Percentiles rank a stretch among this genome's conserved stretches.
phyloP scores from a whole-genome alignment of 2,113 vertebrate genomes.

The Poeciliopsis retropinna region DNA sequence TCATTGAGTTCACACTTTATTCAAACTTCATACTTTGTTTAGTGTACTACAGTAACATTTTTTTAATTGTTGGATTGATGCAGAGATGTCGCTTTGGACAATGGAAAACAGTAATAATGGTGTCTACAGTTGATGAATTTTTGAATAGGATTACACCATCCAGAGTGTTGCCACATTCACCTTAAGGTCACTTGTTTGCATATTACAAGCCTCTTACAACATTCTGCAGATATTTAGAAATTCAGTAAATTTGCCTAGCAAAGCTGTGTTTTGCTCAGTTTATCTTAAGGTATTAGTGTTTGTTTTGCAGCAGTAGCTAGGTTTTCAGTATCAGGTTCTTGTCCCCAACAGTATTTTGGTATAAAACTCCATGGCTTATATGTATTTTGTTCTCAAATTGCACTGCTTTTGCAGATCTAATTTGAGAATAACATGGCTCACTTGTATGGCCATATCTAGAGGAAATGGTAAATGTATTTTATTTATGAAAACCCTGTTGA shows the following conservation, averaged over 20 bases:
- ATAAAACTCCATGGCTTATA: not conserved
- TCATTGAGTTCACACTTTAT: too few species aligned
- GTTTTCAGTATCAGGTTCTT: not conserved
- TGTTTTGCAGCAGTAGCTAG: not conserved
- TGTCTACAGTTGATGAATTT: conserved; percentile 68
- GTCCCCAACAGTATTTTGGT: not conserved
- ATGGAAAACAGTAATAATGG: conserved; percentile 74
- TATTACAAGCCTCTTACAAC: conserved; percentile 35
- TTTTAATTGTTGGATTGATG: too few species aligned
- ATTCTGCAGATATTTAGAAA: too few species aligned
- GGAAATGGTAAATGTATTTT: not conserved
- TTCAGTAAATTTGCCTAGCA: not conserved
- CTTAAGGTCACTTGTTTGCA: conserved; percentile 73
- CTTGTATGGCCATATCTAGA: not conserved
- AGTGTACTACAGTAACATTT: too few species aligned
- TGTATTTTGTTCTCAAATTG: not conserved
- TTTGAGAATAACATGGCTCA: not conserved
- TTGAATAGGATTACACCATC: conserved; percentile 56
- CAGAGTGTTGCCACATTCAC: conserved; percentile 59
- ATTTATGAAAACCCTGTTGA: not conserved
- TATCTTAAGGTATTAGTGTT: not conserved
- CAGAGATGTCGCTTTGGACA: conserved; percentile 58
- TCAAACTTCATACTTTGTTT: too few species aligned
- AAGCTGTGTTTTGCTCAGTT: not conserved
- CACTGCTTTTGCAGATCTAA: not conserved